Evolutionary conservation across 2,888 invertebrate species (phyloP).

Genomic region (Andrena marginata): DNA sequence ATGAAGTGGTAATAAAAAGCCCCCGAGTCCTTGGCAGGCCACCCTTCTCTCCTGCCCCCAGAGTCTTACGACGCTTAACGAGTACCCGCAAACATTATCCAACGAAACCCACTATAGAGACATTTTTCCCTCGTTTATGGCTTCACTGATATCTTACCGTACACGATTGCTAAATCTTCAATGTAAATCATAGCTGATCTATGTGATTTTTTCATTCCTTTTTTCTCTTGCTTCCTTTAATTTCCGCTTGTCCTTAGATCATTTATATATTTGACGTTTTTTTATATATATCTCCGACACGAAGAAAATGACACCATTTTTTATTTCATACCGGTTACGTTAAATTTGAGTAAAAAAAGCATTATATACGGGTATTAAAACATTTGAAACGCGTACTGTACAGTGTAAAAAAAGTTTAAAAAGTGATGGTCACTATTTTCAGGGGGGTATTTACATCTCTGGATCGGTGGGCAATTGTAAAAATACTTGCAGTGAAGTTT

Average conservation of each 20-base stretch:
- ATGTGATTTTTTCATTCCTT: not conserved
- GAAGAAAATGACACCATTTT: too few species aligned
- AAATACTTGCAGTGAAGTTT: too few species aligned
- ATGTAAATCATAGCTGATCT: conserved; percentile 47
- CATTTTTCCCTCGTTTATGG: conserved; percentile 73
- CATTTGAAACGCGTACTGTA: too few species aligned
- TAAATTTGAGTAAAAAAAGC: too few species aligned
- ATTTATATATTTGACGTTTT: not conserved
- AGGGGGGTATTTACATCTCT: too few species aligned
- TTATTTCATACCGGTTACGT: too few species aligned
- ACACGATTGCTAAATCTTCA: conserved; percentile 51
- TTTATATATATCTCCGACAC: too few species aligned
- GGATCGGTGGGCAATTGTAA: too few species aligned
- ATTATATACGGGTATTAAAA: too few species aligned
- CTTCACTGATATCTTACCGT: conserved; percentile 55
- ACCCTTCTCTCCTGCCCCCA: conserved; percentile 64
- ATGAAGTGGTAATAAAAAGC: conserved; percentile 85
- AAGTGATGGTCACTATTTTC: too few species aligned
- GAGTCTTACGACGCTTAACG: conserved; percentile 78
- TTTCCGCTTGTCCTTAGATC: not conserved
- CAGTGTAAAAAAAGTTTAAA: too few species aligned
- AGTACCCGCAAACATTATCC: conserved; percentile 74
- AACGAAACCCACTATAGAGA: conserved; percentile 66
- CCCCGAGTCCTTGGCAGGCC: conserved; percentile 57
- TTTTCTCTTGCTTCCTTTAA: not conserved